Evolutionary conservation across 2,888 invertebrate genomes (phyloP), one percentile per base, ranked within the genome.

Genomic region (Chymomyza amoena): DNA sequence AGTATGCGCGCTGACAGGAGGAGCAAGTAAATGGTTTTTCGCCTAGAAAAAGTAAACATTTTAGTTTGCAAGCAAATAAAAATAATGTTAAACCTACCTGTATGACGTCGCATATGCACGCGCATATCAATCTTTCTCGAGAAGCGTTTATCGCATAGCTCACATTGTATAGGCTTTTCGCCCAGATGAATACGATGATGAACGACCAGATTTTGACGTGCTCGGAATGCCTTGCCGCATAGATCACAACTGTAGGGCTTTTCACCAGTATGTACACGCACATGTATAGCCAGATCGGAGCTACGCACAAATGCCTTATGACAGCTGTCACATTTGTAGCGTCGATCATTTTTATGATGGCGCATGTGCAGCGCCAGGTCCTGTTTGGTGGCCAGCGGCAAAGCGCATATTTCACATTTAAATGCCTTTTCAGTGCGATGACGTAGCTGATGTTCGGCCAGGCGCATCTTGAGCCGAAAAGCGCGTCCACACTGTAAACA

Each of bases 121-220:
- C 89, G 87, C 73, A 89, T 87, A 68, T 91, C 91, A 28, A 91
- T 91, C 36, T 91, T 91, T 7, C 91, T 81, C 18, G 89, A 78
- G 69, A 91, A 91, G 3, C 89, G 84, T 68, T 91, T 91, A 28
- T 91, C 90, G 72, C 91, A 91, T 69, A 81, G 74, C 65, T 91
- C 90, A 67, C 91, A 91, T 65, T 90, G 82, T 65, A 87, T 89
- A 36, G 87, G 89, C 76, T 89, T 90, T 32, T 89, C 90, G 13
- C 89, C 88, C 50, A 87, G 77, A 69, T 91, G 91, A 2, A 89
- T 87, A 15, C 89, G 89, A 4, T 89, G 89, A 61, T 91, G 91
- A 7, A 91, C 90, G 25, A 87, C 82, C 51, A 91, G 90, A 81
- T 91, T 91, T 70, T 91, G 91, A 32, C 90, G 90, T 25, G 91